Percentiles rank a stretch among this genome's conserved stretches.
Evolutionary conservation across 2,888 invertebrate species (phyloP).

Genomic region (Luperina testacea): DNA sequence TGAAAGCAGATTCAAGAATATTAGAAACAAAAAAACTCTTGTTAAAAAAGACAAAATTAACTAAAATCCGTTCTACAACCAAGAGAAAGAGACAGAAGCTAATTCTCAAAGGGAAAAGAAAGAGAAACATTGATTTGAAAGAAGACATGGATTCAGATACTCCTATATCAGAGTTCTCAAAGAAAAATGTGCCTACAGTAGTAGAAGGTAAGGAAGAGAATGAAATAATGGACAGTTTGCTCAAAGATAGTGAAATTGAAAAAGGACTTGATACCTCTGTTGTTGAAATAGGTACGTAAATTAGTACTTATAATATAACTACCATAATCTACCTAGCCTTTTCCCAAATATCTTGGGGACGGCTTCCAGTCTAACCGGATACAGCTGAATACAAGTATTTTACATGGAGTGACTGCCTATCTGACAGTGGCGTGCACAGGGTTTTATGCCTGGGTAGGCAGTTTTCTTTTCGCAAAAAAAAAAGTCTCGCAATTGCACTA

Average conservation of each 20-base stretch:
- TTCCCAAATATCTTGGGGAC: not conserved
- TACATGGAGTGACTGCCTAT: no score
- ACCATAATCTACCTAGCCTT: not conserved
- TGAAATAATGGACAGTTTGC: constrained; percentile 5
- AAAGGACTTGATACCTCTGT: not conserved
- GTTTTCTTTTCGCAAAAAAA: no score
- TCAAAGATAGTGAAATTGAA: not conserved
- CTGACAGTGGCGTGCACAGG: no score
- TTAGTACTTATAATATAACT: not conserved
- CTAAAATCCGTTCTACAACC: constrained; percentile 18
- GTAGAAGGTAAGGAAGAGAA: constrained; percentile 3
- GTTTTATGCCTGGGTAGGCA: no score
- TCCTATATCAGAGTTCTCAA: constrained; percentile 70
- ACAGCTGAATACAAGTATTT: not conserved
- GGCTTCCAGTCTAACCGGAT: not conserved
- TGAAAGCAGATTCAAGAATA: constrained; percentile 17
- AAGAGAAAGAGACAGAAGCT: constrained; percentile 62
- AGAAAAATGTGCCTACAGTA: constrained; percentile 43
- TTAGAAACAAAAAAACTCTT: not conserved
- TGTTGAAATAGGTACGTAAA: constrained; percentile 37
- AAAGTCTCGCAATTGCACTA: no score
- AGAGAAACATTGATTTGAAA: constrained; percentile 13
- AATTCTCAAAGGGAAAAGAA: constrained; percentile 39
- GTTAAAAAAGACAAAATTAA: constrained; percentile 6
- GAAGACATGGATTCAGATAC: constrained; percentile 74